Evolutionary conservation across 2,113 vertebrate species (phyloP), one percentile per base, ranked within the genome.

Genomic region (Smithornis capensis): DNA sequence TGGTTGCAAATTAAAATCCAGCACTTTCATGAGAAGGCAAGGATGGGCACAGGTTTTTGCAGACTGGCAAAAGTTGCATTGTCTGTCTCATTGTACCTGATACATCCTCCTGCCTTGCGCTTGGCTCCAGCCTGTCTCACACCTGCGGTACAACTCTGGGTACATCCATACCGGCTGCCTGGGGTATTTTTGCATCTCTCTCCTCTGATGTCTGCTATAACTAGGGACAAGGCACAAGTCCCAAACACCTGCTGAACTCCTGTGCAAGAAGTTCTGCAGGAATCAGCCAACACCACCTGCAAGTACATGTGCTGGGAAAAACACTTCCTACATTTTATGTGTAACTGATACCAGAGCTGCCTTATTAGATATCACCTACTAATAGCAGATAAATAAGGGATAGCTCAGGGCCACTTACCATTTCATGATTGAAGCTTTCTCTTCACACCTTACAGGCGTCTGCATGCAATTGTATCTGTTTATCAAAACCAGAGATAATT

Each of bases 101-200:
- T 2, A 12, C 5, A 13, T 5, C 33, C 12, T 74, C 37, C 56
- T 2, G 0, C 27, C 50, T 5, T 44, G 59, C 0, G 0, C 35
- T 38, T n/a, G 17, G 53, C 44, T 62, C 83, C 56, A 70, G n/a
- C 42, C 60, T 78, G 44, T 31, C 47, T 90, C 33, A 25, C 27
- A 65, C 15, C 21, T 80, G 35, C 44, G 24, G 10, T 4, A 25
- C 8, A 3, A 1, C 23, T 63, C 44, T 37, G 19, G n/a, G n/a
- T 24, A 55, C 29, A 50, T 24, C 24, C 38, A 44, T 44, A 50
- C 1, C 17, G 33, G 8, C 33, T 1, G 80, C 35, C 29, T n/a
- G 33, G 5, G 25, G 23, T 18, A 8, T 68, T 74, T 76, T 33
- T 83, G 27, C 64, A 10, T 77, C 42, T 64, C 49, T 75, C 37